Base-by-base conservation (phyloP, 2,113 vertebrate species). In the Passer montanus region DNA sequence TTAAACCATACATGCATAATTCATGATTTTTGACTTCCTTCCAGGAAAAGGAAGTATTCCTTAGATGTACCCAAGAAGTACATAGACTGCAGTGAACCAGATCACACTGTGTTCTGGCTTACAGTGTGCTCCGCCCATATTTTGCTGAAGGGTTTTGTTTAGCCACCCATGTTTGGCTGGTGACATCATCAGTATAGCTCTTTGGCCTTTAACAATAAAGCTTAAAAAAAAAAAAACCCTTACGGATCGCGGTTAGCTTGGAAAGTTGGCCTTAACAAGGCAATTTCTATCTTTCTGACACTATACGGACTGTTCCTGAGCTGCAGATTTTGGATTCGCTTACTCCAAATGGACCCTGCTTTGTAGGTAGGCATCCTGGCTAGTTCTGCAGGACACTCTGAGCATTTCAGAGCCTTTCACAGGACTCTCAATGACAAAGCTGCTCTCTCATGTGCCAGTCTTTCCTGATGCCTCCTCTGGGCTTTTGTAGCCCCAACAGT, bases 121-220 rank as follows among this genome's bases (percentile, higher is more conserved):
- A 47, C 10, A 82, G 39, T 1, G 0, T 46, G 37, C 82, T 91
- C 43, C 39, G 88, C 18, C 18, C 14, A 9, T n/a, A 69, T 91
- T 91, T 95, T 70, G 16, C 69, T 84, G 66, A 56, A 93, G 24
- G 7, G 19, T 58, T 94, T 88, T 91, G 18, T 76, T 94, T 58
- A 62, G 47, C 41, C 37, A 37, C 6, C 10, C 6, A 0, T 13
- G 1, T 68, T 82, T 86, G 41, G 15, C 41, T 86, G 43, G 22
- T 88, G 78, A 64, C 24, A 22, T 89, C 13, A 35, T 50, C 43
- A 70, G n/a, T 76, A 21, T 33, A 30, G 44, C 15, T 49, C 63
- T 70, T 47, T 49, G 20, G 33, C 11, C 55, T 89, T 74, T 52
- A 60, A 66, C 3, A 73, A 30, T 33, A 74, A 89, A 84, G 16